These are phyloP conservation scores for Melipona bicolor DNA, from an alignment of 2,888 invertebrate species.

Conservation along the genomic window DNA sequence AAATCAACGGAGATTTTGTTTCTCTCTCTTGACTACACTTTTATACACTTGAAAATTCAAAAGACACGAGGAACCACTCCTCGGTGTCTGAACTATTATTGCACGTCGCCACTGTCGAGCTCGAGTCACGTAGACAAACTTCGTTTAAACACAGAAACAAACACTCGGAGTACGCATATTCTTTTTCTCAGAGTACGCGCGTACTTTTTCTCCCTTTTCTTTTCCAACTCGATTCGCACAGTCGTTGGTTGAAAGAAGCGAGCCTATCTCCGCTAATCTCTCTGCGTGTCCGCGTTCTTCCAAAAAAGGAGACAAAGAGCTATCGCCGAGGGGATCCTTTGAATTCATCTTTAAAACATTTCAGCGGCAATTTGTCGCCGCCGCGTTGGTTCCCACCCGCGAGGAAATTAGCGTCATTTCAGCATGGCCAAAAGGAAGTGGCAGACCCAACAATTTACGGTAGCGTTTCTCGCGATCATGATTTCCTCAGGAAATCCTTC, in stretches of 20 bases:
- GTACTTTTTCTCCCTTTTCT: too few relatives aligned
- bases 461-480: slow-evolving; percentile 21
- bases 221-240: too few relatives aligned
- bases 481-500: slow-evolving; percentile 52
- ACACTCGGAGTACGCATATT: too few relatives aligned
- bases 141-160: too few relatives aligned
- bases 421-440: not conserved
- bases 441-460: slow-evolving; percentile 39
- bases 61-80: not conserved
- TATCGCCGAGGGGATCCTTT: too few relatives aligned
- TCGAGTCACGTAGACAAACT: not conserved
- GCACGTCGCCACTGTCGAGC: not conserved
- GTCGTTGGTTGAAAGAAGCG: not conserved
- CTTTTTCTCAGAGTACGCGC: too few relatives aligned
- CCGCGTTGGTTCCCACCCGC: slow-evolving; percentile 17
- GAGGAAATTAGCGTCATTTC: slow-evolving; percentile 32
- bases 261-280: not conserved
- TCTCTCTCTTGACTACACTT: too few relatives aligned
- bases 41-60: too few relatives aligned
- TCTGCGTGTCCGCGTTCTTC: too few relatives aligned
- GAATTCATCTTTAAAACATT: not conserved
- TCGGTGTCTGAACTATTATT: not conserved
- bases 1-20: not conserved
- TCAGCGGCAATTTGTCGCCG: slow-evolving; percentile 14
- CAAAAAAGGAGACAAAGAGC: not conserved